Evolutionary conservation across 2,113 vertebrate genomes (phyloP), one percentile per base, ranked within the genome.

Genomic region (Corythornis madagascariensis): DNA sequence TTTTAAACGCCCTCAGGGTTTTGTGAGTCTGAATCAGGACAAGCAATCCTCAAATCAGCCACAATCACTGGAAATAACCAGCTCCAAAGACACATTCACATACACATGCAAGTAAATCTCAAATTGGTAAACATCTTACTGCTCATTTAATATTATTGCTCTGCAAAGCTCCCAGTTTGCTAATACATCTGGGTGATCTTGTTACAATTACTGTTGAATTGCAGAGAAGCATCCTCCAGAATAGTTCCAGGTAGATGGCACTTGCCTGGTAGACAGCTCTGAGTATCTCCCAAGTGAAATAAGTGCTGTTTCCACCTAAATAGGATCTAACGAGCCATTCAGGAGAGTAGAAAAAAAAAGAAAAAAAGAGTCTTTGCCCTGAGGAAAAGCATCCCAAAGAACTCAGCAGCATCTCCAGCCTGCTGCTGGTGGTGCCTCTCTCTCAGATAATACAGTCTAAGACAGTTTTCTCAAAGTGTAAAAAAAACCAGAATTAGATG

Each of bases 301-400:
- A 92, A 87, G n/a, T 28, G 73, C 64, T 31, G n/a, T 83, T 93
- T 93, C 60, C 75, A 80, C 74, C 82, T 85, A 93, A 87, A 87
- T 56, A 86, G 71, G 82, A 77, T 85, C 82, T 85, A 95, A 93
- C 2, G 42, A 96, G 91, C 64, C 84, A 65, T 95, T 91, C 72
- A 80, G 42, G 38, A 69, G 50, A 75, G 56, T 3, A 26, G 72
- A 3, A 6, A 14, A 26, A 48, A 45, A 26, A 48, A 45, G 31
- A 33, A 3, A 6, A 14, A 26, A 48, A 45, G 31, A 48, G 33
- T 35, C 31, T 81, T 92, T 81, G 52, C 78, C 56, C 64, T 29
- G 16, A 92, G 82, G 82, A 93, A 77, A 92, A 83, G 47, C 56
- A 92, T 94, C 78, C 92, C 75, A 48, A 63, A 85, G 67, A 91